These are phyloP conservation scores for Hymenochirus boettgeri DNA, from an alignment of 2,113 vertebrate genomes.

Conservation along the genomic window DNA sequence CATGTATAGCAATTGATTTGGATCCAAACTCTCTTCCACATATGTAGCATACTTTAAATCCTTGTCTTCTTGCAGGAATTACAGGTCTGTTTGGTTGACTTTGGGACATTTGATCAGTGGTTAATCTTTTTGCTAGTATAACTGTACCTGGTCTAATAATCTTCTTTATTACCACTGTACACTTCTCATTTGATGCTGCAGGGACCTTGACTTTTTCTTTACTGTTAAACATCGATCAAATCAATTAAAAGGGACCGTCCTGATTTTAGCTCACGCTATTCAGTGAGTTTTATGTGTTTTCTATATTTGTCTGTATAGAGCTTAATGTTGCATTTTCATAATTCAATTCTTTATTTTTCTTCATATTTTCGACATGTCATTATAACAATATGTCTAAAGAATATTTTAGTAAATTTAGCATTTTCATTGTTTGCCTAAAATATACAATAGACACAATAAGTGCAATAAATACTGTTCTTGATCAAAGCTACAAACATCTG, in stretches of 20 bases:
- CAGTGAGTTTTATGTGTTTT: background rate
- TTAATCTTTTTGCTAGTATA: conserved; percentile 33
- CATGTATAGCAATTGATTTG: conserved; percentile 62
- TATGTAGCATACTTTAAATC: conserved; percentile 61
- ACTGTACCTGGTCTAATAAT: conserved; percentile 48
- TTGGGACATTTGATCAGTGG: conserved; percentile 46
- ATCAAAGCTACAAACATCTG: background rate
- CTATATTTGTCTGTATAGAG: background rate
- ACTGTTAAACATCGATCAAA: conserved; percentile 15
- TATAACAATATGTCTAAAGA: no score
- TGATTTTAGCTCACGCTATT: background rate
- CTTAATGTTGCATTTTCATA: background rate
- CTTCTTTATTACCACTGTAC: conserved; percentile 24
- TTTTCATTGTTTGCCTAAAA: background rate
- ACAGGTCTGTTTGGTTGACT: conserved; percentile 41
- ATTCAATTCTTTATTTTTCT: background rate
- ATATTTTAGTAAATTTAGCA: background rate
- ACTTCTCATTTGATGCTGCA: background rate
- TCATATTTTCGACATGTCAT: background rate
- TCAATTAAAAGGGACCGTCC: no score
- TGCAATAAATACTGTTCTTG: background rate
- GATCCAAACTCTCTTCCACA: conserved; percentile 71
- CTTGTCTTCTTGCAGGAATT: conserved; percentile 54
- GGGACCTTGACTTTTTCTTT: background rate
- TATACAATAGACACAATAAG: background rate